These are phyloP conservation scores for Butastur rufipennis DNA, from an alignment of 2,113 vertebrate genomes.

Conservation along the genomic window DNA sequence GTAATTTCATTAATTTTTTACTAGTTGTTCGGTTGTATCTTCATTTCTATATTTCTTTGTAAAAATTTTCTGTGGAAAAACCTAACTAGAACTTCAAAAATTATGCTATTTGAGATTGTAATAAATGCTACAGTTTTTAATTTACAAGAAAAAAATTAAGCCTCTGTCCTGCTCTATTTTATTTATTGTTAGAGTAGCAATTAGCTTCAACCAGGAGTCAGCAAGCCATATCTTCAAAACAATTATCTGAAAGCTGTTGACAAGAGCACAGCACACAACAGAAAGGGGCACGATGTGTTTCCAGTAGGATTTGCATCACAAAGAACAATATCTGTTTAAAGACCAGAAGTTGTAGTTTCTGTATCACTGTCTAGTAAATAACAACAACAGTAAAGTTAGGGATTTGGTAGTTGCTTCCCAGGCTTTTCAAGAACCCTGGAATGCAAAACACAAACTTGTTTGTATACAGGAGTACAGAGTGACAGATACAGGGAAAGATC, in stretches of 20 bases:
- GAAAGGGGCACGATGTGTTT: background rate
- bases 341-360: background rate
- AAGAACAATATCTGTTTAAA: background rate
- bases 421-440: background rate
- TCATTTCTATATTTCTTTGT: background rate
- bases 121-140: background rate
- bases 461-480: background rate
- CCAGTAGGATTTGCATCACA: background rate
- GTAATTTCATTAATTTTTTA: background rate
- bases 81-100: background rate
- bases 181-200: background rate
- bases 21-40: background rate
- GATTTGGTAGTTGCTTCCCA: background rate
- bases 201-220: background rate
- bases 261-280: background rate
- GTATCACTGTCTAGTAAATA: background rate
- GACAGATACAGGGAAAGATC: background rate
- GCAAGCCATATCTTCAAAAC: background rate
- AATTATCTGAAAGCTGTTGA: background rate
- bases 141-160: background rate
- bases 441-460: background rate
- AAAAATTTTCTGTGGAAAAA: background rate
- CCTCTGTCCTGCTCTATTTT: background rate
- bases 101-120: background rate
- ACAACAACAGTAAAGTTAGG: background rate